Base-by-base conservation (phyloP, 1,140 invertebrate species). In the Dermatophagoides farinae region DNA sequence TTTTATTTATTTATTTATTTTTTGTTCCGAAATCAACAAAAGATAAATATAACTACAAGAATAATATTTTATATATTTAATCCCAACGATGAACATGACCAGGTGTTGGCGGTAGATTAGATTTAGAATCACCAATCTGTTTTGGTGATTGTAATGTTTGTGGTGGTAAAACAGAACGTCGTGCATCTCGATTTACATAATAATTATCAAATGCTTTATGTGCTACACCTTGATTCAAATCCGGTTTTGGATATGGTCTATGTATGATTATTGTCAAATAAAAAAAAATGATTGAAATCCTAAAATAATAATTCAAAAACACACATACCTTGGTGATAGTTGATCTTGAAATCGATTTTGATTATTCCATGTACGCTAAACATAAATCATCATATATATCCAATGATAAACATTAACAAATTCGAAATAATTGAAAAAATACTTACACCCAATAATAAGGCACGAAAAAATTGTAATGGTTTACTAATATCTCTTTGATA, bases 221-320 rank as follows among this genome's bases (percentile, higher is more conserved):
- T 55, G 53, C 23, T 14, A 23, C 11, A 25, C 53, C 53, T 11
- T 23, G 14, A 44, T 14, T 55, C 31, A 55, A 23, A 38, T 55
- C 25, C 5, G 53, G 53, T 44, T 55, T 55, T 12, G 53, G 53
- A 55, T 55, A 55, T 39, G 53, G 53, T 14, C 53, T 55, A 55
- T 20, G n/a, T 18, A 18, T n/a, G 5, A n/a, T 18, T 23, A 18
- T 50, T 11, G 11, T 18, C 11, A 55, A 55, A 4, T 43, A 14
- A 50, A 12, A 10, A n/a, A 50, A 2, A 50, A 50, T 5, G n/a
- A 50, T 20, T 18, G 11, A 5, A 20, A 20, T 49, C 46, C 8
- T 11, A 53, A 53, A 53, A 5, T 16, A 39, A 11, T 53, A 53
- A 53, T 44, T n/a, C 18, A 44, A 44, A 53, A 39, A 25, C n/a